Base-by-base conservation (phyloP, 2,797 vertebrate species). In the Malurus splendens region DNA sequence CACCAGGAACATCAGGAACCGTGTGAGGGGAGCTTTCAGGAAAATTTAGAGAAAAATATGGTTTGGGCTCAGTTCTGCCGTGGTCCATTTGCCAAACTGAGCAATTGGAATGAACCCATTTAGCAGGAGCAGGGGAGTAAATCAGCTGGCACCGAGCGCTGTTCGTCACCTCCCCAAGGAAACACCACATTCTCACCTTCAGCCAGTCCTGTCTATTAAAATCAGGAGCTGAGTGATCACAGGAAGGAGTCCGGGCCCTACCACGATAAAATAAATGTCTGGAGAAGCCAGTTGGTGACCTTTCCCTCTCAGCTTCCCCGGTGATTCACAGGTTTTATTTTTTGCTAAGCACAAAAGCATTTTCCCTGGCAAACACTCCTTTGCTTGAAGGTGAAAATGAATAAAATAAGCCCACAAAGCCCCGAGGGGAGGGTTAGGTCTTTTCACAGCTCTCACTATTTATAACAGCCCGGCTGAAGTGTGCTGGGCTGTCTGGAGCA, bases 321-420 rank as follows among this genome's bases (percentile, higher is more conserved):
- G 78, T 86, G 90, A 90, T 68, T 93, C 90, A 80, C 84, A 66
- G 61, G 56, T 74, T 92, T 92, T 82, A 91, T 88, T 90, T 92
- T 95, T 87, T 78, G 78, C 76, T 30, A 68, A 83, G 92, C 38
- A 91, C 72, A 93, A 82, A 95, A 90, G 74, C 88, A 11, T 85
- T 89, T 93, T 94, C 55, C 73, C 88, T 39, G 39, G 84, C 61
- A 77, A 93, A 92, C 20, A 2, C 54, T 92, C 42, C 86, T 87
- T 44, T 67, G 19, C 86, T 86, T 86, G 86, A 87, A 94, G 81
- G 91, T 92, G 92, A 91, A 91, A 91, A 93, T 80, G 83, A 88
- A 76, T 70, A 44, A 93, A 94, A 84, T 12, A 38, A 95, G 75
- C 88, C 90, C 75, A 39, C 67, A 67, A 56, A 78, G 44, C 32